A percentile compares a stretch with the other conserved stretches of the same genome.
phyloP scores from a whole-genome alignment of 2,888 invertebrate species.

The Hartigia nigra region DNA sequence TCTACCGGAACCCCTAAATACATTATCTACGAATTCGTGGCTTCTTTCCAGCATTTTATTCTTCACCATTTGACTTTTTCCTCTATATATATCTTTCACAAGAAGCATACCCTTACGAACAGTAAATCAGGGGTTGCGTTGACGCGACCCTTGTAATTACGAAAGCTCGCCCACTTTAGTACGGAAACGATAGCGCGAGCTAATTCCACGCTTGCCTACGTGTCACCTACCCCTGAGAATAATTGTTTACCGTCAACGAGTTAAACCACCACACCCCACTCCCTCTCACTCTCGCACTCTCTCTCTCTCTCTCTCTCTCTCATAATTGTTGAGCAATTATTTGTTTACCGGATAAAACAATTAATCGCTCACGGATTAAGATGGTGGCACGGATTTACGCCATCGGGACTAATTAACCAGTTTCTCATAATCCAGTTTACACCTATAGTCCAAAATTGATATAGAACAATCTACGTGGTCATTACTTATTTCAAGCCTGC shows the following conservation, averaged over 20 bases:
- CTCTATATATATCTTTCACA: background rate
- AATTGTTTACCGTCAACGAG: background rate
- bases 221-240: background rate
- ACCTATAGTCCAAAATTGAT: background rate
- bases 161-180: constrained; percentile 13
- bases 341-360: background rate
- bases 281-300: no score
- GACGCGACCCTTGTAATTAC: constrained; percentile 23
- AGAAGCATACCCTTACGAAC: constrained; percentile 1
- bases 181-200: background rate
- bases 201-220: background rate
- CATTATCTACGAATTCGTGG: background rate
- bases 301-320: no score
- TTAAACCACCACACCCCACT: background rate
- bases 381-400: background rate
- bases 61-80: background rate
- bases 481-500: background rate
- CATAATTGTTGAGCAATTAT: background rate
- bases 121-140: constrained; percentile 21
- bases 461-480: background rate
- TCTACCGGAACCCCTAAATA: background rate
- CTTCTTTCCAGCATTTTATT: background rate
- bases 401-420: background rate
- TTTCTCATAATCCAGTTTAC: background rate
- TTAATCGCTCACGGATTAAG: background rate